Evolutionary conservation across 2,113 vertebrate species (phyloP).

Genomic region (Cyprinodon variegatus): DNA sequence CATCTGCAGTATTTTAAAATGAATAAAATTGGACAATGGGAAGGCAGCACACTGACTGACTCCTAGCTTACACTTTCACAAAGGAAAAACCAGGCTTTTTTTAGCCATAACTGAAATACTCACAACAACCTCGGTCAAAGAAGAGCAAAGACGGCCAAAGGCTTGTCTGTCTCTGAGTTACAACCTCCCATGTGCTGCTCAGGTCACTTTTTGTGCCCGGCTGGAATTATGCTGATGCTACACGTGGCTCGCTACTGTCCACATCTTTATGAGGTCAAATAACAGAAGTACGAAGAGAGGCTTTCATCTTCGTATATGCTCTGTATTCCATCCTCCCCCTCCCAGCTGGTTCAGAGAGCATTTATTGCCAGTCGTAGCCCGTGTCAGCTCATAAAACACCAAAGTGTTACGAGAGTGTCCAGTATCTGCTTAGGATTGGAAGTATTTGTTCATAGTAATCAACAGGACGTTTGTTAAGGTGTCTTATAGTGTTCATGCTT

Average conservation of each 20-base stretch:
- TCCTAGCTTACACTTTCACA: not conserved
- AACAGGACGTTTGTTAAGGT: not conserved
- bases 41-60: not conserved
- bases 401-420: not conserved
- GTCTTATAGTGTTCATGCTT: not conserved
- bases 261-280: slow-evolving; percentile 51
- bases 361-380: slow-evolving; percentile 1
- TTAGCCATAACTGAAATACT: not conserved
- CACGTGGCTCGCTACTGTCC: slow-evolving; percentile 23
- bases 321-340: not conserved
- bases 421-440: not conserved
- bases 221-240: slow-evolving; percentile 43
- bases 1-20: not conserved
- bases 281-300: slow-evolving; percentile 14
- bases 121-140: slow-evolving; percentile 8
- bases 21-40: slow-evolving; percentile 8
- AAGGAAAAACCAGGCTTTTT: not conserved
- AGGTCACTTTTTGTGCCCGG: slow-evolving; percentile 30
- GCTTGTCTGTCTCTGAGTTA: slow-evolving; percentile 36
- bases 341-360: slow-evolving; percentile 22
- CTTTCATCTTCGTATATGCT: slow-evolving; percentile 18
- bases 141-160: slow-evolving; percentile 26
- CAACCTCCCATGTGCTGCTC: slow-evolving; percentile 13
- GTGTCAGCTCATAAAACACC: slow-evolving; percentile 21
- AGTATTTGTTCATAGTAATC: slow-evolving; percentile 15